A percentile compares a stretch with the other conserved stretches of the same genome.
These are phyloP conservation scores for Strigops habroptila DNA, from an alignment of 2,113 vertebrate species.

Conservation along the genomic window DNA sequence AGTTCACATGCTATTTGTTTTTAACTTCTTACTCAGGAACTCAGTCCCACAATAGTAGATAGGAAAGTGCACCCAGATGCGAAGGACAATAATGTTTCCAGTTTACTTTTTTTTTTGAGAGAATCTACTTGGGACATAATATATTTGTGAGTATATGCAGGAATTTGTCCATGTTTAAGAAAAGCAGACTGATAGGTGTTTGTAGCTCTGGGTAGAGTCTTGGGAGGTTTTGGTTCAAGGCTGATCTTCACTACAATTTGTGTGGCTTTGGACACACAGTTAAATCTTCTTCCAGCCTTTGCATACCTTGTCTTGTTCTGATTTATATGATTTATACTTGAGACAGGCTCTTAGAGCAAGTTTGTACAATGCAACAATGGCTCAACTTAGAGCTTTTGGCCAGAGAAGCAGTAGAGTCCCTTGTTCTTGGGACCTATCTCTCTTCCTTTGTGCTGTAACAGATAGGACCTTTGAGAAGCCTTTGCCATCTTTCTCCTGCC, in stretches of 20 bases:
- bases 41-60: not conserved
- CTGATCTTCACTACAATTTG: no score
- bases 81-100: not conserved
- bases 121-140: not conserved
- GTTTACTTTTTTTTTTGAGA: not conserved
- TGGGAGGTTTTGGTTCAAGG: not conserved
- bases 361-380: accelerated
- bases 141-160: not conserved
- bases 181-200: not conserved
- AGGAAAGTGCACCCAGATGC: not conserved
- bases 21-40: not conserved
- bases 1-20: not conserved
- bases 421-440: not conserved
- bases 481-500: not conserved
- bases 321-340: not conserved
- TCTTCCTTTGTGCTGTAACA: not conserved
- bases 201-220: not conserved
- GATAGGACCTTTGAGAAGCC: not conserved
- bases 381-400: not conserved
- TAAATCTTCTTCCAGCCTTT: not conserved
- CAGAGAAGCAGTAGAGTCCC: not conserved
- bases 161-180: not conserved
- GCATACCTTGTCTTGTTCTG: not conserved
- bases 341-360: not conserved
- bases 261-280: not conserved